phyloP scores from a whole-genome alignment of 2,797 vertebrate species.

The Dallia pectoralis region DNA sequence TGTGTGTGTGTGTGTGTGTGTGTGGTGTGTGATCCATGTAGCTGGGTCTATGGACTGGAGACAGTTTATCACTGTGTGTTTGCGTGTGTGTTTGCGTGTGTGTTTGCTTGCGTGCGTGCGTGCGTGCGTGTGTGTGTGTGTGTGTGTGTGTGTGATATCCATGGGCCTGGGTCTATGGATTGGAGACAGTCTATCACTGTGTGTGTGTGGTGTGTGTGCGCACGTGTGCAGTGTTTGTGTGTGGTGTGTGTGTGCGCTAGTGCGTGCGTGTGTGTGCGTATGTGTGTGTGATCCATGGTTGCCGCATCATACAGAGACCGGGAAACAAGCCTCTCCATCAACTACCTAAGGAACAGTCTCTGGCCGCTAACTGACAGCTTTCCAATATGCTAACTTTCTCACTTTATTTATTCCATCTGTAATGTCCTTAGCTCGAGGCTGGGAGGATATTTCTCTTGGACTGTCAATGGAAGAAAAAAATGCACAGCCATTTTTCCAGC shows the following conservation, averaged over 20 bases:
- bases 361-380: conserved; percentile 67
- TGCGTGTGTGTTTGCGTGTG: too few relatives aligned
- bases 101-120: too few relatives aligned
- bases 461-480: conserved; percentile 28
- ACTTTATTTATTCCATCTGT: conserved; percentile 73
- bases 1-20: too few relatives aligned
- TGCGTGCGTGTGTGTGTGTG: too few relatives aligned
- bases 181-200: too few relatives aligned
- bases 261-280: background rate
- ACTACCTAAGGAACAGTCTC: conserved; percentile 56
- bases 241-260: background rate
- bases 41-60: too few relatives aligned
- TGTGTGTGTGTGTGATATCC: background rate
- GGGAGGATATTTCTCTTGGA: conserved; percentile 43
- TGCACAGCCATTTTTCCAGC: conserved; percentile 52
- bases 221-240: background rate
- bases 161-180: too few relatives aligned
- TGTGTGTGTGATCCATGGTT: conserved; percentile 65
- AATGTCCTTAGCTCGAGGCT: conserved; percentile 63
- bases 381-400: conserved; percentile 75
- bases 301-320: conserved; percentile 38
- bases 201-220: too few relatives aligned
- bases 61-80: too few relatives aligned
- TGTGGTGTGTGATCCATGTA: too few relatives aligned
- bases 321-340: conserved; percentile 76